Evolutionary conservation across 1,140 invertebrate genomes (phyloP).

Genomic region (Goniozus legneri): DNA sequence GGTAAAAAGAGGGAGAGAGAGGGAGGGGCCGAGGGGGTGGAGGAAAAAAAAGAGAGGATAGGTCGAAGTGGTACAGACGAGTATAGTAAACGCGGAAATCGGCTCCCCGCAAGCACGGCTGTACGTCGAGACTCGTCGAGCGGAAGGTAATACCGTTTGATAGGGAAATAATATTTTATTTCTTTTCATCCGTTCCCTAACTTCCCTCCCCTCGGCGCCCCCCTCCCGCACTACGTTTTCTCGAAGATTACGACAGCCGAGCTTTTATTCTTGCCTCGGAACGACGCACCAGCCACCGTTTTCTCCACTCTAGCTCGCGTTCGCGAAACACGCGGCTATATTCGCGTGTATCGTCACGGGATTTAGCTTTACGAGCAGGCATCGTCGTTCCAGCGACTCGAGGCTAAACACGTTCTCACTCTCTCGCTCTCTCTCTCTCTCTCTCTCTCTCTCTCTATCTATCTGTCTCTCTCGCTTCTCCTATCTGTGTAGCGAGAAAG

Average conservation of each 20-base stretch:
- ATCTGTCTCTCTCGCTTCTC: too few species aligned
- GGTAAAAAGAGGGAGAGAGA: slow-evolving; percentile 14
- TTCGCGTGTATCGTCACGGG: slow-evolving; percentile 7
- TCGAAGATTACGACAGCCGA: slow-evolving; percentile 14
- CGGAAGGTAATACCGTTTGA: slow-evolving; percentile 45
- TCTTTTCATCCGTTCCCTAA: slow-evolving; percentile 3
- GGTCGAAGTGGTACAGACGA: slow-evolving; percentile 15
- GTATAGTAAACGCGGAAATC: slow-evolving; percentile 41
- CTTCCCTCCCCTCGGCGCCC: background rate
- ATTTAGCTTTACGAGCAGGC: slow-evolving; percentile 18
- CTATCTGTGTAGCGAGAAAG: too few species aligned
- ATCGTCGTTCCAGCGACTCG: slow-evolving; percentile 3
- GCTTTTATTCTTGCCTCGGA: slow-evolving; percentile 17
- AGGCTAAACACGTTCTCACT: too few species aligned
- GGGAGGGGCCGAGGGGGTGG: too few species aligned
- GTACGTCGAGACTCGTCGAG: slow-evolving; percentile 32
- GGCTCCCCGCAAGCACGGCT: slow-evolving; percentile 20
- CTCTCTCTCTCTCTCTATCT: too few species aligned
- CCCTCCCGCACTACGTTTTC: background rate
- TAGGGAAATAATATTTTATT: slow-evolving; percentile 52
- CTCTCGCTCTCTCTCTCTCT: too few species aligned
- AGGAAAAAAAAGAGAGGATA: slow-evolving; percentile 13
- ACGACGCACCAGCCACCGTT: slow-evolving; percentile 1
- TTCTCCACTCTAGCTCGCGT: background rate
- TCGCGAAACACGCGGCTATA: too few species aligned